A percentile compares a stretch with the other conserved stretches of the same genome.
Conservation (phyloP, 2,888 invertebrate species). For the Meteorus colon region DNA sequence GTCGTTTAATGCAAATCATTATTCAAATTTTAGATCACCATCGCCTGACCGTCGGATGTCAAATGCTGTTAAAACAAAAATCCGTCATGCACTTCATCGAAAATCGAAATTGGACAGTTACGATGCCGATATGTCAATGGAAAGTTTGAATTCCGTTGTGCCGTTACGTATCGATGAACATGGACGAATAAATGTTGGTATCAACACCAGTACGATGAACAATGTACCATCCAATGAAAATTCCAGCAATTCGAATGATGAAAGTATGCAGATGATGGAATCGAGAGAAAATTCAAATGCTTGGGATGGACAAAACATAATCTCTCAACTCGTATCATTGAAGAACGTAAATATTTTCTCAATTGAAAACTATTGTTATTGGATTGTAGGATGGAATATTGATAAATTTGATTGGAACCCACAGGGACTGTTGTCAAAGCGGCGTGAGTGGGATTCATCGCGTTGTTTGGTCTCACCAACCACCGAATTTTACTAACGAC, state of each 20-base stretch:
- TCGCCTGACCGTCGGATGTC: slow-evolving; percentile 65
- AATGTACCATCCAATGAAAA: slow-evolving; percentile 54
- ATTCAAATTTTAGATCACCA: slow-evolving; percentile 60
- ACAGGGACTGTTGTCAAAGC: slow-evolving; percentile 74
- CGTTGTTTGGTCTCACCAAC: slow-evolving; percentile 65
- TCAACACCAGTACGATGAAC: slow-evolving; percentile 46
- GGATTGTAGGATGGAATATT: not conserved
- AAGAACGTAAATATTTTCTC: slow-evolving; percentile 61
- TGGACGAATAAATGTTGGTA: slow-evolving; percentile 73
- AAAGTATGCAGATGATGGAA: slow-evolving; percentile 28
- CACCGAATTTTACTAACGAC: slow-evolving; percentile 62
- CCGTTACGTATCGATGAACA: slow-evolving; percentile 76
- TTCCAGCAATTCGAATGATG: slow-evolving; percentile 55
- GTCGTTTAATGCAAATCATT: not conserved
- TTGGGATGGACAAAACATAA: slow-evolving; percentile 66
- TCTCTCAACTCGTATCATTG: slow-evolving; percentile 66
- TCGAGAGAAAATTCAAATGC: slow-evolving; percentile 54
- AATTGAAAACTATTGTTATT: not conserved
- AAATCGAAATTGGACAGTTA: slow-evolving; percentile 63
- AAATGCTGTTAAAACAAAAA: slow-evolving; percentile 59
- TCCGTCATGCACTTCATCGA: slow-evolving; percentile 54
- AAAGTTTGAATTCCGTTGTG: slow-evolving; percentile 70
- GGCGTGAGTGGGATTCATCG: slow-evolving; percentile 75
- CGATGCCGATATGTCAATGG: slow-evolving; percentile 69
- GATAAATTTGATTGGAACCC: slow-evolving; percentile 42